Evolutionary conservation across 2,113 vertebrate species (phyloP).

Genomic region (Podarcis muralis): DNA sequence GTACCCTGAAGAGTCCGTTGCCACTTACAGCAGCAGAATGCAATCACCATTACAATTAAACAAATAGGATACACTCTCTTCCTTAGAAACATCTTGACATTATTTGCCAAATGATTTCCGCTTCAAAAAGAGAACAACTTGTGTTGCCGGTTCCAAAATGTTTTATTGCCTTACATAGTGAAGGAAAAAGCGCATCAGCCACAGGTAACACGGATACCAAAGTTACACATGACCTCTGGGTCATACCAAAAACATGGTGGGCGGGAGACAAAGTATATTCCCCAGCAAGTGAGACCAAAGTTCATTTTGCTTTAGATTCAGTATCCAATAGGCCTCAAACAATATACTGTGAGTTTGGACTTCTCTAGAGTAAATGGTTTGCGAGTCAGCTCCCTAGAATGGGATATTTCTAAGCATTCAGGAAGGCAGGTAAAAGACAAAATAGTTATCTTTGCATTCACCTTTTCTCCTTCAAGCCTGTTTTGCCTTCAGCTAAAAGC

Average conservation of each 20-base stretch:
- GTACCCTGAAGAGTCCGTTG: constrained; percentile 5
- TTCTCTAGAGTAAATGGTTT: neutral
- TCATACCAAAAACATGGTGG: too few species aligned
- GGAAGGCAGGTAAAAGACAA: constrained; percentile 35
- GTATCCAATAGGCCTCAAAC: neutral
- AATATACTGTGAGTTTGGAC: neutral
- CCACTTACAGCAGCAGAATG: constrained; percentile 30
- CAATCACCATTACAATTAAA: neutral
- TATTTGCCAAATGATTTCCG: neutral
- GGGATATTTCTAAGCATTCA: neutral
- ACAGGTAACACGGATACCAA: neutral
- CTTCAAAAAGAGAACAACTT: neutral
- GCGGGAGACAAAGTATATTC: too few species aligned
- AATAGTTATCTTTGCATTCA: constrained; percentile 20
- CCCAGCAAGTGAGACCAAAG: neutral
- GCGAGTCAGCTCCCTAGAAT: neutral
- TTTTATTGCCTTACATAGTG: neutral
- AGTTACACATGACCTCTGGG: neutral
- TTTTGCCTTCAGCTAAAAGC: constrained; percentile 65
- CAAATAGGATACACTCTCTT: neutral
- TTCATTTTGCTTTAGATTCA: neutral
- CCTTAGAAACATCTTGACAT: rapidly evolving
- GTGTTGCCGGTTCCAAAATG: neutral
- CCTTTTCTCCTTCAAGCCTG: constrained; percentile 55
- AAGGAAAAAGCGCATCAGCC: neutral